These are phyloP conservation scores for Xenopus petersii DNA, from an alignment of 2,797 vertebrate species.

Conservation along the genomic window DNA sequence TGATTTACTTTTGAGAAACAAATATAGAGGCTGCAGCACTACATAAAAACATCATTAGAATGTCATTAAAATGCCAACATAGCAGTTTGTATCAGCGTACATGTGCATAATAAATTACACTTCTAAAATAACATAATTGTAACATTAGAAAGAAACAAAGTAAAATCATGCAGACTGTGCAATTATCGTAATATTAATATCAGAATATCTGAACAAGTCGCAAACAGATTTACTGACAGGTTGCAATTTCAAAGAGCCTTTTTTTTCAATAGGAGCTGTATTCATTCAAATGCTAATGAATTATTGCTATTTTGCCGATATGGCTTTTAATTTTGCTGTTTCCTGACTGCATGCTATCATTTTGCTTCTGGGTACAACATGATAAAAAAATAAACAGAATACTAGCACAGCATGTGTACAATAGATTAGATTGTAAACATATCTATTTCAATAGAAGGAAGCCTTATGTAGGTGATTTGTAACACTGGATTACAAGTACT, in stretches of 20 bases:
- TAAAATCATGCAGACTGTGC: not conserved
- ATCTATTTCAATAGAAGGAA: too few relatives aligned
- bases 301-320: too few relatives aligned
- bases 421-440: too few relatives aligned
- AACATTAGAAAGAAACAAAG: not conserved
- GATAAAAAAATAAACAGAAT: not conserved
- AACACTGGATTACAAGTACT: too few relatives aligned
- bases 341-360: not conserved
- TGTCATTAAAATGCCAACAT: not conserved
- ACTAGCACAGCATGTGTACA: not conserved
- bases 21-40: not conserved
- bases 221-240: too few relatives aligned
- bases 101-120: not conserved
- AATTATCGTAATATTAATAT: not conserved
- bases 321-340: too few relatives aligned
- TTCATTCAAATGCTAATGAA: too few relatives aligned
- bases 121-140: not conserved
- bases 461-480: too few relatives aligned
- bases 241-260: too few relatives aligned
- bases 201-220: not conserved
- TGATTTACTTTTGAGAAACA: conserved; percentile 1
- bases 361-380: not conserved
- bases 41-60: conserved; percentile 5
- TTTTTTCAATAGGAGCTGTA: too few relatives aligned
- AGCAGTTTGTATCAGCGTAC: not conserved